Evolutionary conservation across 2,888 invertebrate genomes (phyloP).

Genomic region (Mythimna vitellina): DNA sequence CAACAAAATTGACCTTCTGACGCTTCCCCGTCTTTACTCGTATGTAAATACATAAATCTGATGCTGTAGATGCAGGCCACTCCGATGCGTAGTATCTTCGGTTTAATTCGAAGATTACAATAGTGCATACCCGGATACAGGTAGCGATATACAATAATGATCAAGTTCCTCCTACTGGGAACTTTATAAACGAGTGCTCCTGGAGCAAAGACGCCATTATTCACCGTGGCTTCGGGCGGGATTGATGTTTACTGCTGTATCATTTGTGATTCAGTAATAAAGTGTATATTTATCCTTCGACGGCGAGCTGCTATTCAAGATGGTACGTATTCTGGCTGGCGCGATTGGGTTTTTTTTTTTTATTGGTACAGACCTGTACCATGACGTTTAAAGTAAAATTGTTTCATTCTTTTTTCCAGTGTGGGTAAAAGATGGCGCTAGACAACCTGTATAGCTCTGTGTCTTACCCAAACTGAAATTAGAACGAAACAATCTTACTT

Average conservation of each 20-base stretch:
- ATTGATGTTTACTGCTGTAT: constrained; percentile 48
- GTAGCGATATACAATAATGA: constrained; percentile 54
- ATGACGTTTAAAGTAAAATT: too few species aligned
- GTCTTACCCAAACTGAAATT: too few species aligned
- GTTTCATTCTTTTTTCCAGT: too few species aligned
- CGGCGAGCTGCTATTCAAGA: constrained; percentile 33
- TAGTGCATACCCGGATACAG: constrained; percentile 57
- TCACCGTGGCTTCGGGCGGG: constrained; percentile 54
- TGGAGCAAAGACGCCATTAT: constrained; percentile 30
- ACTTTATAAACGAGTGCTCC: constrained; percentile 37
- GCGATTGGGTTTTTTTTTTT: too few species aligned
- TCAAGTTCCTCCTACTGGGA: constrained; percentile 43
- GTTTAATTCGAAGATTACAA: constrained; percentile 54
- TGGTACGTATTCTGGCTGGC: constrained; percentile 44
- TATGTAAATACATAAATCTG: constrained; percentile 34
- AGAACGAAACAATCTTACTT: too few species aligned
- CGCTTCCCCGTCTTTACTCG: not conserved
- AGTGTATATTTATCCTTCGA: constrained; percentile 45
- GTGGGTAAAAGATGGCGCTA: too few species aligned
- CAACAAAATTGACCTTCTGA: constrained; percentile 22
- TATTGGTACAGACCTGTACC: too few species aligned
- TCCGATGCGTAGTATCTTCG: constrained; percentile 28
- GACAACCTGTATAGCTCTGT: too few species aligned
- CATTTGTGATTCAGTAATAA: constrained; percentile 35
- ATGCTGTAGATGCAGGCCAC: constrained; percentile 39